These are phyloP conservation scores for Thalassaphorura encarpata DNA, from an alignment of 1,140 invertebrate genomes.

Conservation along the genomic window DNA sequence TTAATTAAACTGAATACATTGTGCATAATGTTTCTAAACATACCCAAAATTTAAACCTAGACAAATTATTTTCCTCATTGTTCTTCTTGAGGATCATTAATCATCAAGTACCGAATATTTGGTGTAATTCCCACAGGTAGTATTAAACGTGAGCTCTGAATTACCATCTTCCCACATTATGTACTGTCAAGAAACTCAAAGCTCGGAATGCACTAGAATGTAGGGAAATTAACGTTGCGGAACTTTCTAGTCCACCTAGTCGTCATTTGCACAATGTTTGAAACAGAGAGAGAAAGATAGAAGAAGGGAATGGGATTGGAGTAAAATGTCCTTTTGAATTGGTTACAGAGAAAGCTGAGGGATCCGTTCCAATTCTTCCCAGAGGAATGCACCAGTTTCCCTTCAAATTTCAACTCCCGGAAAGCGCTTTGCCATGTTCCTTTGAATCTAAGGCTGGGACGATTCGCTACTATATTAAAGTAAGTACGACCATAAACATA, in stretches of 20 bases:
- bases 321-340: too few species aligned
- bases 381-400: constrained; percentile 64
- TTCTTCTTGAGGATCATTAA: too few species aligned
- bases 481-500: constrained; percentile 27
- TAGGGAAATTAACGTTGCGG: constrained; percentile 11
- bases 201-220: background rate
- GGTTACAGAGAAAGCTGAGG: constrained; percentile 51
- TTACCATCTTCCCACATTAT: too few species aligned
- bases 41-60: too few species aligned
- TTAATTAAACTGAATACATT: constrained; percentile 1
- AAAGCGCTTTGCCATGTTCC: constrained; percentile 65
- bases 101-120: too few species aligned
- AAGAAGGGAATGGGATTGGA: too few species aligned
- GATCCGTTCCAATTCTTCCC: constrained; percentile 61
- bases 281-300: too few species aligned
- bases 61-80: too few species aligned
- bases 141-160: too few species aligned
- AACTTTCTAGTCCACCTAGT: too few species aligned
- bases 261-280: too few species aligned
- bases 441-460: constrained; percentile 69
- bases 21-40: background rate
- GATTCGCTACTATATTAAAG: constrained; percentile 68
- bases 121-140: too few species aligned
- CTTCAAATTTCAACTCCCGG: constrained; percentile 66
- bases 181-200: background rate